These are phyloP conservation scores for Haplochromis vanheusdeni DNA, from an alignment of 2,113 vertebrate genomes.

Conservation along the genomic window DNA sequence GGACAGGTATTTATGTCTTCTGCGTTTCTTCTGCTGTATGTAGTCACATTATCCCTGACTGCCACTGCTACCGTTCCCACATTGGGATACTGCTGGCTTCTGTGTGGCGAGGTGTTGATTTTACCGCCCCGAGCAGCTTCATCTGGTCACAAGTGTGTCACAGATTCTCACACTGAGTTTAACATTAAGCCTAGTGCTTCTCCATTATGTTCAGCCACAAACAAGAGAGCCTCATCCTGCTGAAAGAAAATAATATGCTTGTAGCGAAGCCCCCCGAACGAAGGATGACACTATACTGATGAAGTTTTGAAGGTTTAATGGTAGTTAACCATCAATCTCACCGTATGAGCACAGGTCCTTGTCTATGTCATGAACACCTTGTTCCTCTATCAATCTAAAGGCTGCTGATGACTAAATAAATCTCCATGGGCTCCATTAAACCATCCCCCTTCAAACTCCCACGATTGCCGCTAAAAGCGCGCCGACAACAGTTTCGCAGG, in stretches of 20 bases:
- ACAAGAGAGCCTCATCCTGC: not conserved
- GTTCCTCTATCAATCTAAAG: accelerated
- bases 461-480: accelerated
- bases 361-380: not conserved
- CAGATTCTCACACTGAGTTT: not conserved
- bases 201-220: not conserved
- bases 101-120: not conserved
- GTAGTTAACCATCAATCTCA: not conserved
- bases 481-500: accelerated
- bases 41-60: accelerated
- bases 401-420: not conserved
- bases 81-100: not conserved
- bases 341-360: not conserved
- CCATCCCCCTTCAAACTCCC: not conserved
- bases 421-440: not conserved
- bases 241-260: not conserved
- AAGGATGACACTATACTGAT: not conserved
- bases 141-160: not conserved
- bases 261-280: not conserved
- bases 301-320: not conserved
- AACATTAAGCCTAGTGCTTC: accelerated
- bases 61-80: not conserved
- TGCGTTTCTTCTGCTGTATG: accelerated
- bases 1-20: not conserved
- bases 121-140: accelerated